Evolutionary conservation across 2,113 vertebrate genomes (phyloP), one percentile per base, ranked within the genome.

Genomic region (Erinaceus europaeus): DNA sequence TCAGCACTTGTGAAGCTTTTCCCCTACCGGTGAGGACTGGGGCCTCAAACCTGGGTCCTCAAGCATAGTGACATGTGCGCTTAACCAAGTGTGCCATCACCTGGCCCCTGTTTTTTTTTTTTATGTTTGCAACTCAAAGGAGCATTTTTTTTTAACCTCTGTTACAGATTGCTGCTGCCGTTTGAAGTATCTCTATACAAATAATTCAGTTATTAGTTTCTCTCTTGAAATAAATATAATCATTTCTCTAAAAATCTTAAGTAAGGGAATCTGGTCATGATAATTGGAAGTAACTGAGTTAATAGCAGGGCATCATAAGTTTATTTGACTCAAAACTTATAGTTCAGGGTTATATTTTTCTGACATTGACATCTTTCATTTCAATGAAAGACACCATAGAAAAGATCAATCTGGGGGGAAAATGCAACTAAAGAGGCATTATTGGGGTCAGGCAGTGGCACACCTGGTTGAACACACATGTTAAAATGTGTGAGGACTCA

Each of bases 271-370:
- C 65, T 80, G 86, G 36, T 48, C 74, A 48, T 8, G 21, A 42
- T 81, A 64, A 90, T 68, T 84, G 81, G 80, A 86, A 74, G 52
- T 76, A 64, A 85, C 76, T 65, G 38, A 55, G 38, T 46, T 86
- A 79, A 84, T 88, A 71, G 75, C 85, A 77, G 81, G 36, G 86
- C 10, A 59, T 5, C 1, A 25, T 11, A 80, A 34, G 29, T 25
- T 91, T 88, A 85, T 86, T 69, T 94, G 55, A 86, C 90, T 95
- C 32, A 48, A 62, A 68, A 81, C 40, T 86, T 85, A 69, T 73
- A 40, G 61, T 84, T 55, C 50, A 73, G 44, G 13, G 0, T 23
- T 68, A 86, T 52, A 71, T 64, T 73, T 40, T 29, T 74, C 89
- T 29, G 29, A 40, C 27, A 88, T 65, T 53, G 34, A 73, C 73